phyloP scores from a whole-genome alignment of 2,797 vertebrate species.

The Acestrorhynchus altus region DNA sequence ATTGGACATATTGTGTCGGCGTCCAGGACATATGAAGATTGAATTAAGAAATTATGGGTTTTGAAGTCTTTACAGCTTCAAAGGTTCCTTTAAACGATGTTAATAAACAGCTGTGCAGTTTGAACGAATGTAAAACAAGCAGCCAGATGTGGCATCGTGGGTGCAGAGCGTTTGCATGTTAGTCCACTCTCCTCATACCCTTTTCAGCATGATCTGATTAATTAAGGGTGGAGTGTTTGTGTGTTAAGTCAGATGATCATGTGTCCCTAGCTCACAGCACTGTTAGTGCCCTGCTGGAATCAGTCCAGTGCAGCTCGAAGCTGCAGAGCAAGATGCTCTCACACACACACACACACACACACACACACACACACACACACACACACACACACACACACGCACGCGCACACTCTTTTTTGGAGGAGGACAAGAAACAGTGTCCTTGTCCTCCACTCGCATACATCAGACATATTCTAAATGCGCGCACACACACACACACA shows the following conservation, averaged over 20 bases:
- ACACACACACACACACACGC: neutral
- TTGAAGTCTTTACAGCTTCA: no score
- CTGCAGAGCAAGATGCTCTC: neutral
- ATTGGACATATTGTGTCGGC: no score
- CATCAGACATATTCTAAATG: neutral
- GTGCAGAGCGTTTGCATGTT: neutral
- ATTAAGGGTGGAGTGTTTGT: slow-evolving; percentile 7
- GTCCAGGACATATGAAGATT: no score
- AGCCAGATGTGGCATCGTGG: neutral
- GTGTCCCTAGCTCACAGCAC: slow-evolving; percentile 1
- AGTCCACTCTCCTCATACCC: neutral
- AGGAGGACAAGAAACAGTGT: neutral
- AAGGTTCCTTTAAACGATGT: neutral
- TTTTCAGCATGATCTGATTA: slow-evolving; percentile 19
- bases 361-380: neutral
- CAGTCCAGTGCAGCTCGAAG: neutral
- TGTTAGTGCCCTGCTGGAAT: neutral
- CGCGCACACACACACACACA: slow-evolving; percentile 13
- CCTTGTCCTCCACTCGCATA: neutral
- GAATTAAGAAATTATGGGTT: no score
- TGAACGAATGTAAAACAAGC: neutral
- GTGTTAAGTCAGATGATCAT: slow-evolving; percentile 4
- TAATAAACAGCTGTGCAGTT: neutral
- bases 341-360: neutral
- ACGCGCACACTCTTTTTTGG: neutral